phyloP scores from a whole-genome alignment of 1,140 invertebrate genomes.

The Cotesia typhae region DNA sequence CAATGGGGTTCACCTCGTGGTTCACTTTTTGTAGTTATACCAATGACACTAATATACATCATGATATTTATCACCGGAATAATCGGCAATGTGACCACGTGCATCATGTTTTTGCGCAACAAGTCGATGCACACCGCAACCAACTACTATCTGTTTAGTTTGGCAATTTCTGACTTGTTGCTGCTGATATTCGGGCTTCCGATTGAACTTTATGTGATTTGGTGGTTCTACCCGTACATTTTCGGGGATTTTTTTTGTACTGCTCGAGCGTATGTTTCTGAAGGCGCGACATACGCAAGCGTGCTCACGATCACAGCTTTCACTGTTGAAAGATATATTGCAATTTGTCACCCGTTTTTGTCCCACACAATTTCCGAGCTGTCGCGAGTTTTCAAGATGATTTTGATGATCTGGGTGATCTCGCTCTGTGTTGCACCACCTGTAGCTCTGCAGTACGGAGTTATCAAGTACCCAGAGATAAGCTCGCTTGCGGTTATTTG shows the following conservation, averaged over 20 bases:
- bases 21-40: constrained; percentile 77
- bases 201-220: constrained; percentile 86
- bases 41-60: constrained; percentile 82
- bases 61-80: constrained; percentile 87
- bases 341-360: constrained; percentile 91
- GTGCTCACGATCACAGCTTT: constrained; percentile 93
- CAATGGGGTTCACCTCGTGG: constrained; percentile 49
- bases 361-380: constrained; percentile 87
- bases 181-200: constrained; percentile 83
- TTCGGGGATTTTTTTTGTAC: constrained; percentile 90
- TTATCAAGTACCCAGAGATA: constrained; percentile 64
- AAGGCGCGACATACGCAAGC: constrained; percentile 92
- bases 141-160: constrained; percentile 93
- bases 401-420: constrained; percentile 76
- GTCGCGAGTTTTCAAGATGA: constrained; percentile 75
- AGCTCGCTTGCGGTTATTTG: constrained; percentile 66
- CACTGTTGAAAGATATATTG: constrained; percentile 90
- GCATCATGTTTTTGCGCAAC: constrained; percentile 90
- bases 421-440: constrained; percentile 81
- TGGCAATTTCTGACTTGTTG: constrained; percentile 93
- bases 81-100: constrained; percentile 91
- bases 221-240: constrained; percentile 87
- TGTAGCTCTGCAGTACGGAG: constrained; percentile 78
- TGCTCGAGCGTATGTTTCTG: constrained; percentile 81
- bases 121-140: constrained; percentile 93